Evolutionary conservation across 2,888 invertebrate genomes (phyloP).

Genomic region (Melanchra persicariae): DNA sequence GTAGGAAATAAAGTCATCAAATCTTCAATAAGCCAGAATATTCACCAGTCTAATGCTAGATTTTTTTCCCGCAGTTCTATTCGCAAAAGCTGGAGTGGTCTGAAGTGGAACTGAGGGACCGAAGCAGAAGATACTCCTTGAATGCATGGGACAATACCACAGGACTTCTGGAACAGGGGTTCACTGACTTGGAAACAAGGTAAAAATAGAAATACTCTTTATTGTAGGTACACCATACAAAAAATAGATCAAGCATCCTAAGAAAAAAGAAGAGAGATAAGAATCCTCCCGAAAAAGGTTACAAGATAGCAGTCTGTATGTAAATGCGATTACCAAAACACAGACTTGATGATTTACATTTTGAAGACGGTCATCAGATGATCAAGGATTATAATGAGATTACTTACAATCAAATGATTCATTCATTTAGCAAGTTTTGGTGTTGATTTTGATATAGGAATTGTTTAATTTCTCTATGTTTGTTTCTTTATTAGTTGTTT

Average conservation of each 20-base stretch:
- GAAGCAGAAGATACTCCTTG: slow-evolving; percentile 87
- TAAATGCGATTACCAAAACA: too few relatives aligned
- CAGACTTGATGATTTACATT: too few relatives aligned
- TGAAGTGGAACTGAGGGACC: slow-evolving; percentile 80
- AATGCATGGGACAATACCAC: slow-evolving; percentile 92
- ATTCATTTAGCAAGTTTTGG: too few relatives aligned
- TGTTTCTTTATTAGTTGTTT: too few relatives aligned
- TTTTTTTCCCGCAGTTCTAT: slow-evolving; percentile 78
- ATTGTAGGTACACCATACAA: too few relatives aligned
- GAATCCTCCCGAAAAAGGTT: too few relatives aligned
- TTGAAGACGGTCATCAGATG: neutral
- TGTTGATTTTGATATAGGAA: too few relatives aligned
- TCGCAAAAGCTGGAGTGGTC: slow-evolving; percentile 74
- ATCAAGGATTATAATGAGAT: neutral
- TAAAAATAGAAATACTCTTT: slow-evolving; percentile 66
- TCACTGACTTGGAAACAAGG: slow-evolving; percentile 84
- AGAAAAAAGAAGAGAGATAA: too few relatives aligned
- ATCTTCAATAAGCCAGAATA: neutral
- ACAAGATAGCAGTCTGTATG: too few relatives aligned
- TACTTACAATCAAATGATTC: neutral
- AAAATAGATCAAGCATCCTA: too few relatives aligned
- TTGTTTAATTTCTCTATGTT: too few relatives aligned
- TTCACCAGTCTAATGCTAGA: neutral
- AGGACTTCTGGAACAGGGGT: slow-evolving; percentile 93
- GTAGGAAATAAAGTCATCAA: neutral